Percentiles rank a stretch among this genome's conserved stretches.
Evolutionary conservation across 2,113 vertebrate genomes (phyloP).

Genomic region (Pseudolaguvia tuberculata): DNA sequence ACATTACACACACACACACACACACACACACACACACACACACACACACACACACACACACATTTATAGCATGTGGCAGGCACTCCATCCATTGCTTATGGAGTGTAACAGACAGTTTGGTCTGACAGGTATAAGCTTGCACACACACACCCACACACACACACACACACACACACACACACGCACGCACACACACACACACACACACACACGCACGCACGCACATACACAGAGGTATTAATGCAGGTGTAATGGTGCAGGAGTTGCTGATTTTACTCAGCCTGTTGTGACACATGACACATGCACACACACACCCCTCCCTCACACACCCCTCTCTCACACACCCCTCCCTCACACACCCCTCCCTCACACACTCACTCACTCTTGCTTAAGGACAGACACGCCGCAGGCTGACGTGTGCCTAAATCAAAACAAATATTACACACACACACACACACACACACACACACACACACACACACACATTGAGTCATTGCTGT

Average conservation of each 20-base stretch:
- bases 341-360: no score
- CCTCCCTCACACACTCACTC: background rate
- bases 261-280: constrained; percentile 19
- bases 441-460: constrained; percentile 20
- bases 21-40: no score
- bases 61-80: no score
- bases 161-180: background rate
- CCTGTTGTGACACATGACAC: constrained; percentile 37
- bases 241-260: constrained; percentile 34
- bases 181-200: background rate
- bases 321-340: no score
- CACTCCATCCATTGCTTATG: no score
- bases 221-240: constrained; percentile 10
- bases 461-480: constrained; percentile 28
- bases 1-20: no score
- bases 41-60: no score
- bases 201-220: constrained; percentile 25
- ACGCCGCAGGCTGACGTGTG: constrained; percentile 24
- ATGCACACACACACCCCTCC: background rate
- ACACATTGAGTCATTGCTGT: constrained; percentile 44
- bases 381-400: constrained; percentile 17
- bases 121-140: no score
- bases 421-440: constrained; percentile 40
- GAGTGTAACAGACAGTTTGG: no score
- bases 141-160: no score